These are phyloP conservation scores for Chaenodraco wilsoni DNA, from an alignment of 2,797 vertebrate species.

Conservation along the genomic window DNA sequence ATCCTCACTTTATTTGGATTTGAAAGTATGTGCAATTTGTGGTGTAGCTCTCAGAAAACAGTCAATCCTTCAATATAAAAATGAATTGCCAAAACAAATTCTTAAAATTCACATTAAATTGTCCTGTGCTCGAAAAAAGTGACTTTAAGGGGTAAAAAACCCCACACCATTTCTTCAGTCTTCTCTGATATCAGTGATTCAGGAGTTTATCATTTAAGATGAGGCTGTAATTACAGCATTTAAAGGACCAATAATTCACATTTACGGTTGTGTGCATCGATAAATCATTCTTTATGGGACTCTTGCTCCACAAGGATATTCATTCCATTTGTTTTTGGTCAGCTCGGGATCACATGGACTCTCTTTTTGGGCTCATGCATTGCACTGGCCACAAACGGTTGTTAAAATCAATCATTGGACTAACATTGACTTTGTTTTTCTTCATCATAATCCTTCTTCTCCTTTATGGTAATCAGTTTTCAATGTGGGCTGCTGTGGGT, in stretches of 20 bases:
- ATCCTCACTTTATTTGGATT: background rate
- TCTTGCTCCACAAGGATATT: background rate
- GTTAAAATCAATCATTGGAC: background rate
- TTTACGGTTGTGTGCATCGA: background rate
- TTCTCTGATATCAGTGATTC: background rate
- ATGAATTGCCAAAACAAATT: background rate
- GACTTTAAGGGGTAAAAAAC: too few species aligned
- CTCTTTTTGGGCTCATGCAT: background rate
- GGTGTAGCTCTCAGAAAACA: background rate
- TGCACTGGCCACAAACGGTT: background rate
- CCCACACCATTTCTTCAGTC: background rate
- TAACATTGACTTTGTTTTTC: background rate
- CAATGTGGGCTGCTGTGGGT: background rate
- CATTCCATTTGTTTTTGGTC: background rate
- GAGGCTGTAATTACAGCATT: background rate
- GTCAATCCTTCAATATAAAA: background rate
- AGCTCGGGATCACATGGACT: slow-evolving; percentile 7
- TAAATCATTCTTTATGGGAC: background rate
- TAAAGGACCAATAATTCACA: background rate
- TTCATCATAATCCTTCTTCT: background rate
- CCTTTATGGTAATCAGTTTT: background rate
- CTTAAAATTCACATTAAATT: background rate
- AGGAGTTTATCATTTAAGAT: background rate
- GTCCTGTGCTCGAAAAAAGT: background rate
- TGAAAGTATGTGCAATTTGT: background rate